Evolutionary conservation across 2,888 invertebrate species (phyloP).

Genomic region (Lepidonotus clava): DNA sequence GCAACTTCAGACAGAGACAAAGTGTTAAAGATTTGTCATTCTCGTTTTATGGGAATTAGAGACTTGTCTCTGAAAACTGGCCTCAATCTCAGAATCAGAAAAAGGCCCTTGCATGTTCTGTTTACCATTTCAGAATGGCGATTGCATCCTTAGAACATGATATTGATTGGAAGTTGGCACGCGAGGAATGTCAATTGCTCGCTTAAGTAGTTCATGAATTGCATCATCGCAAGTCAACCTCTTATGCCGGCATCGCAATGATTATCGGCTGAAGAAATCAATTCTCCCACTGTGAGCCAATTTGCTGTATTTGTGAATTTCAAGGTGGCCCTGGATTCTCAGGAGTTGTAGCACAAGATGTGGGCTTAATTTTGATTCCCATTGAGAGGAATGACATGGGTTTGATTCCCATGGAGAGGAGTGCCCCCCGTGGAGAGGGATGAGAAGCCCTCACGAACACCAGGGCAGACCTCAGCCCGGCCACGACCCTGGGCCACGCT

Average conservation of each 20-base stretch:
- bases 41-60: no score
- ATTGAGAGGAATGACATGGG: no score
- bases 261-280: not conserved
- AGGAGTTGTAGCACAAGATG: not conserved
- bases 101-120: not conserved
- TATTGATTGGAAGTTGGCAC: not conserved
- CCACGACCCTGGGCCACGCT: no score
- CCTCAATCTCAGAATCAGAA: no score
- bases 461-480: no score
- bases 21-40: no score
- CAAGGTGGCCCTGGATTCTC: not conserved
- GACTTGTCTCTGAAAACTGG: no score
- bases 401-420: no score
- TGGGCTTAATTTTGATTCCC: no score
- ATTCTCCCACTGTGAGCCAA: not conserved
- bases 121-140: not conserved
- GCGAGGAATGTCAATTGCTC: not conserved
- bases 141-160: not conserved
- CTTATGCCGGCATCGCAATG: not conserved
- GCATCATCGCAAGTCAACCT: not conserved
- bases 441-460: no score
- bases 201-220: constrained; percentile 14
- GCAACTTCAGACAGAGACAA: no score
- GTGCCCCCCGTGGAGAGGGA: no score
- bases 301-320: not conserved